phyloP scores from a whole-genome alignment of 2,888 invertebrate genomes.

The Monopis laevigella region DNA sequence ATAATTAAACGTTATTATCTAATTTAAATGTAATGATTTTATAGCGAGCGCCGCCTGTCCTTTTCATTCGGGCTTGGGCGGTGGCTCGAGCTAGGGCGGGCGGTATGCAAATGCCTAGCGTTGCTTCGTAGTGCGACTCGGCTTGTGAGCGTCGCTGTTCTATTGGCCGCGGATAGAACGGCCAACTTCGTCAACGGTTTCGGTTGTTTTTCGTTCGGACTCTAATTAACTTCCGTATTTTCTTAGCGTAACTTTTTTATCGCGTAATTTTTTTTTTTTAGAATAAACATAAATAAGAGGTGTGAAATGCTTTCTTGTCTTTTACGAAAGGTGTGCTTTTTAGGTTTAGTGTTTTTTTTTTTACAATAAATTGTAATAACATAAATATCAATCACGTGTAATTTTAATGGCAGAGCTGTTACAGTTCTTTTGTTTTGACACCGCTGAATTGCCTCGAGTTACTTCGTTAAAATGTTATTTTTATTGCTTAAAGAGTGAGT shows the following conservation, averaged over 20 bases:
- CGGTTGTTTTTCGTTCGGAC: conserved; percentile 68
- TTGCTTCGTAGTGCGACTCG: conserved; percentile 37
- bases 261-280: conserved; percentile 7
- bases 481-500: conserved; percentile 60
- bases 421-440: conserved; percentile 2
- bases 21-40: conserved; percentile 7
- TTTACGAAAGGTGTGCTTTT: conserved; percentile 29
- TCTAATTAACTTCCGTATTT: conserved; percentile 67
- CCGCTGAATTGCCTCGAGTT: conserved; percentile 28
- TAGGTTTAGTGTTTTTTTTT: too few species aligned
- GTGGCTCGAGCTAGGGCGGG: conserved; percentile 64
- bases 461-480: conserved; percentile 58
- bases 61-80: conserved; percentile 62
- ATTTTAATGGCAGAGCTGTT: too few species aligned
- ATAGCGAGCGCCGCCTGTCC: conserved; percentile 38
- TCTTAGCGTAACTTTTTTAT: conserved; percentile 61
- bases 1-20: too few species aligned
- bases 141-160: conserved; percentile 58
- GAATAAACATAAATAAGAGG: conserved; percentile 30
- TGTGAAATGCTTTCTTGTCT: conserved; percentile 54
- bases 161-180: conserved; percentile 64
- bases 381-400: too few species aligned
- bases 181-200: conserved; percentile 68
- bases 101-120: conserved; percentile 66
- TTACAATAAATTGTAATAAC: too few species aligned